Evolutionary conservation across 2,113 vertebrate genomes (phyloP).

Genomic region (Brachirus orientalis): DNA sequence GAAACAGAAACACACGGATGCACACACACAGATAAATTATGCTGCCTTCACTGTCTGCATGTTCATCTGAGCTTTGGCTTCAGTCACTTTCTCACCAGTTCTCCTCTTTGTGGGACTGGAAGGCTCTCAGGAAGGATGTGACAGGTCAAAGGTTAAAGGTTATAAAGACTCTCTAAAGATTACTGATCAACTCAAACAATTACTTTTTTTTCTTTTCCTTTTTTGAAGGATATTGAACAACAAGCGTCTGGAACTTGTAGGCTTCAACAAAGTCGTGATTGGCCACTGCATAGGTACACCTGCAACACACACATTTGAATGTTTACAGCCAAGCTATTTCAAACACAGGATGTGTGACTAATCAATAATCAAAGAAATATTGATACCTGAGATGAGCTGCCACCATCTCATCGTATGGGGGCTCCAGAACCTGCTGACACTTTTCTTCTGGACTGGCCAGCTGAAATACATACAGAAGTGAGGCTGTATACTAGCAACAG

Average conservation of each 20-base stretch:
- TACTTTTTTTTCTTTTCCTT: too few relatives aligned
- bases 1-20: neutral
- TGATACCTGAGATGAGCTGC: constrained; percentile 93
- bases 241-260: constrained; percentile 95
- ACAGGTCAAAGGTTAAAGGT: constrained; percentile 63
- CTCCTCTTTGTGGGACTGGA: constrained; percentile 98
- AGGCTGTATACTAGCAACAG: constrained; percentile 1
- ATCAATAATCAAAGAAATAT: neutral
- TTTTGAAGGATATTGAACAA: constrained; percentile 99
- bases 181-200: too few relatives aligned
- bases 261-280: constrained; percentile 98
- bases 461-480: constrained; percentile 72
- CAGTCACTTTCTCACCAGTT: constrained; percentile 90
- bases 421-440: constrained; percentile 95
- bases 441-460: constrained; percentile 95
- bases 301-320: constrained; percentile 62
- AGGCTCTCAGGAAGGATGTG: constrained; percentile 93
- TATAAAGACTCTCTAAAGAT: too few relatives aligned
- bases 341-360: neutral
- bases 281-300: constrained; percentile 91
- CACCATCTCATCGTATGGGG: constrained; percentile 96
- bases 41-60: neutral
- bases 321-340: too few relatives aligned
- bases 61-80: constrained; percentile 2
- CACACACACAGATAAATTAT: neutral